Evolutionary conservation across 2,113 vertebrate genomes (phyloP), one percentile per base, ranked within the genome.

Genomic region (pig (Sus scrofa)): DNA sequence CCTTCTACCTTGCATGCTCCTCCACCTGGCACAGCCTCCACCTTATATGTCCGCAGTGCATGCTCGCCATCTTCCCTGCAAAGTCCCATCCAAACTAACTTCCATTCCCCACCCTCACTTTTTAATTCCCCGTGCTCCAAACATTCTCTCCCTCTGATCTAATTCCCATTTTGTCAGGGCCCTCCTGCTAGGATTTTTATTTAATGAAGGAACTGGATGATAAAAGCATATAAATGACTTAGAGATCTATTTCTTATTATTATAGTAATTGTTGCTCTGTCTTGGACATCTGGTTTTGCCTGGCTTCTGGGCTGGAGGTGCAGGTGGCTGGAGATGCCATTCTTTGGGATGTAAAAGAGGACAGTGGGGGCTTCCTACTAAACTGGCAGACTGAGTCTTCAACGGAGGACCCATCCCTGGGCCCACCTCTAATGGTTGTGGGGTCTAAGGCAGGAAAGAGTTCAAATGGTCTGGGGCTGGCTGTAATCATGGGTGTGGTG

Each of bases 161-260:
- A 27, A 95, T 37, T 83, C 58, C 65, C 62, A 27, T 73, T 75
- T 82, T 37, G n/a, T 88, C 44, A 85, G 85, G 77, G 26, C 58
- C 39, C 44, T 65, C 37, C 34, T 86, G 37, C 62, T 81, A 86
- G 73, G 27, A 83, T 83, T 82, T 82, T 65, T 94, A n/a, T 95
- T 87, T 85, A 56, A 79, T 50, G 78, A 82, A 86, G 26, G 84
- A 52, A 60, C 24, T n/a, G 79, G 50, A 52, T 50, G 60, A n/a
- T 30, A 85, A 39, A 6, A 77, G 50, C 58, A 18, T 22, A 14
- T n/a, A 56, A 82, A 78, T 77, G 74, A 52, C 34, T 11, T 10
- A 60, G 60, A 86, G 44, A 44, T 14, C 39, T 37, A 37, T 77
- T 32, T 63, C 44, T 71, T 73, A 50, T 32, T 62, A 30, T 88